Evolutionary conservation across 2,797 vertebrate genomes (phyloP).

Genomic region (Anguilla anguilla): DNA sequence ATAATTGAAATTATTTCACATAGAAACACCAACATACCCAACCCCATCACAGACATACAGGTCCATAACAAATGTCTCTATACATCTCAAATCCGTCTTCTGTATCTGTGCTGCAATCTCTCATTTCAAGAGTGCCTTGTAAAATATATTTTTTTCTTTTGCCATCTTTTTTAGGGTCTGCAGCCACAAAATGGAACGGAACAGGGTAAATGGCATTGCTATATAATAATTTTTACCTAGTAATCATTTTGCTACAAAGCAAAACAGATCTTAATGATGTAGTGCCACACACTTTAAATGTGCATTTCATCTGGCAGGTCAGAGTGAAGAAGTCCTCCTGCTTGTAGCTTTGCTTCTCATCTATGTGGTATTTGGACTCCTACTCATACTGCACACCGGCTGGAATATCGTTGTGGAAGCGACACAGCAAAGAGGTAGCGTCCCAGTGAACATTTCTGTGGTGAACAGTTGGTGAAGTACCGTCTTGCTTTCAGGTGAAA

Average conservation of each 20-base stretch:
- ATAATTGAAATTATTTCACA: not conserved
- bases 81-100: not conserved
- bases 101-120: not conserved
- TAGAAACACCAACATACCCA: not conserved
- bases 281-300: too few species aligned
- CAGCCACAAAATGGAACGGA: not conserved
- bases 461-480: too few species aligned
- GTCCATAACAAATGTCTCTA: not conserved
- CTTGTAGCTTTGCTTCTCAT: not conserved
- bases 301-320: not conserved
- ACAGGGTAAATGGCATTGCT: not conserved
- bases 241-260: not conserved
- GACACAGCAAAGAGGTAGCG: not conserved
- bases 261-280: not conserved
- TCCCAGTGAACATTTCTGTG: not conserved
- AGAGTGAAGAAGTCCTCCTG: not conserved
- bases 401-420: not conserved
- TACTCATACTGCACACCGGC: not conserved
- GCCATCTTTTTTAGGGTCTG: constrained; percentile 2
- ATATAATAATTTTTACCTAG: not conserved
- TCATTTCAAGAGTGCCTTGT: not conserved
- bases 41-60: not conserved
- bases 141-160: not conserved
- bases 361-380: not conserved
- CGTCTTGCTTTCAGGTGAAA: too few species aligned